Base-by-base conservation (phyloP, 1,140 invertebrate species). In the Gonioctena quinquepunctata region DNA sequence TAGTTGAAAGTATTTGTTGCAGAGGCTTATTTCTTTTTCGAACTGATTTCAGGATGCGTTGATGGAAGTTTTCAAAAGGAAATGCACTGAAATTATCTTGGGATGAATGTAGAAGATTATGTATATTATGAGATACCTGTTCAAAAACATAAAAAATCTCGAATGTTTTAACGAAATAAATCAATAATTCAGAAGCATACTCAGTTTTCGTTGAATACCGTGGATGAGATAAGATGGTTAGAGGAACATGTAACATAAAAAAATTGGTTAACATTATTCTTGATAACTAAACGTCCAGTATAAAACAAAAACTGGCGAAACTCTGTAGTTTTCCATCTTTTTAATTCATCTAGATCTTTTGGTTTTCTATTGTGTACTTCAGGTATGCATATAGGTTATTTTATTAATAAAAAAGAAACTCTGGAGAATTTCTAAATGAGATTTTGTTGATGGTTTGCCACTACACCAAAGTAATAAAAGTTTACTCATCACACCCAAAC, bases 281-380 rank as follows among this genome's bases (percentile, higher is more conserved):
- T 71, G 22, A 73, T 25, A 3, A 73, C 69, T 27, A 73, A 18
- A 56, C 22, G 33, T 11, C 68, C 71, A 16, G 68, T 57, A 66
- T 73, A 71, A 25, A 73, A 63, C 27, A 73, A 28, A 62, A 73
- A 73, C 52, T 71, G 71, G n/a, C 68, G 65, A 71, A 71, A 76
- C 60, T 76, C 71, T 28, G 54, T 68, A 2, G 73, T 68, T 61
- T 75, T 75, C 63, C 54, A 73, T 23, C 66, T 23, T 26, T 50
- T 62, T 59, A 66, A 33, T 66, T 69, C 70, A 11, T 63, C 50
- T 49, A 73, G 23, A 18, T 8, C 28, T 69, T 66, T 66, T 21
- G 71, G 71, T 60, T 65, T 70, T 33, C 65, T 27, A 33, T 11
- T 28, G 61, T 73, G 73, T 64, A 71, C 69, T 19, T 22, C 26